phyloP scores from a whole-genome alignment of 2,797 vertebrate species.

The Phalanger gymnotis region DNA sequence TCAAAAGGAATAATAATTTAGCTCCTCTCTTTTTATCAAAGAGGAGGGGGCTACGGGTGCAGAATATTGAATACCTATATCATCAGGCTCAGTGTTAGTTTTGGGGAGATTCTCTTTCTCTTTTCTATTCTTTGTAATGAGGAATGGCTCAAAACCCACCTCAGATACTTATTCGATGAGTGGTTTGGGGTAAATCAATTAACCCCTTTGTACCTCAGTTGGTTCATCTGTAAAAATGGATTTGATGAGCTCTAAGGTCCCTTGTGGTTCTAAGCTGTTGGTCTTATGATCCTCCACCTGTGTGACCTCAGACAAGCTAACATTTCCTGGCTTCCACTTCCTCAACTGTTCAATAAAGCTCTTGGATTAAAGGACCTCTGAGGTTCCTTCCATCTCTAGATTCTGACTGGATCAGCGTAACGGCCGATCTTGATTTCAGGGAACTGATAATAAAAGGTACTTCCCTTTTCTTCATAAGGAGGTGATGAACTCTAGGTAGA shows the following conservation, averaged over 20 bases:
- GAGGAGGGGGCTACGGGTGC: not conserved
- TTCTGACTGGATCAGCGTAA: not conserved
- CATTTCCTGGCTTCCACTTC: not conserved
- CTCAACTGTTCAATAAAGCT: not conserved
- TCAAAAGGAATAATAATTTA: not conserved
- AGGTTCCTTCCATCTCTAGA: not conserved
- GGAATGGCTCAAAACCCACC: not conserved
- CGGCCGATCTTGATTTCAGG: not conserved
- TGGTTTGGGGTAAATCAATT: not conserved
- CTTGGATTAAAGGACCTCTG: not conserved
- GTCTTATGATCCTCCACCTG: not conserved
- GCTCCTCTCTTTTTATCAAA: not conserved
- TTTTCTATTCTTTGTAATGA: conserved; percentile 8
- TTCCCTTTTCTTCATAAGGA: not conserved
- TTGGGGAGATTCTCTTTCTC: not conserved
- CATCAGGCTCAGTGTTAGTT: not conserved
- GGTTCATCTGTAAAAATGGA: conserved; percentile 1
- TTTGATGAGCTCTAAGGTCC: not conserved
- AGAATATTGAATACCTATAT: not conserved
- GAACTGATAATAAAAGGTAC: not conserved
- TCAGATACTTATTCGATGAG: not conserved
- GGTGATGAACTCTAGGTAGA: not conserved
- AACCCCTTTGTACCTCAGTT: not conserved
- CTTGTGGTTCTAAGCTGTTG: not conserved
- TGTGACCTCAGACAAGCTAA: not conserved